A percentile compares a stretch with the other conserved stretches of the same genome.
Conservation (phyloP, 2,888 invertebrate genomes). For the Pristionchus fissidentatus region DNA sequence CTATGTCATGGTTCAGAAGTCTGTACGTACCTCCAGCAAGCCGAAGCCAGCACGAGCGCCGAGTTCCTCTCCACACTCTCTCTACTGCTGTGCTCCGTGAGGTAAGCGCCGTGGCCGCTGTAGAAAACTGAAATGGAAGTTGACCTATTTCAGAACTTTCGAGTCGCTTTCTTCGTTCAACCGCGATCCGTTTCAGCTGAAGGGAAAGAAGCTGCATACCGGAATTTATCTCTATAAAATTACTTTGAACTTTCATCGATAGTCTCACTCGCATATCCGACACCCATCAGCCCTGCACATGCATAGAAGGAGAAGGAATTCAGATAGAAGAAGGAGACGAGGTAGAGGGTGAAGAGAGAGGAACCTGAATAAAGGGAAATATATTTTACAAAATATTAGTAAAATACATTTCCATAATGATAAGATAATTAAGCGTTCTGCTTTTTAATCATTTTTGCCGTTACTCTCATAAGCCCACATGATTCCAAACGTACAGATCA, state of each 20-base stretch:
- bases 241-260: background rate
- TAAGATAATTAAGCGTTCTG: too few species aligned
- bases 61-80: conserved; percentile 7
- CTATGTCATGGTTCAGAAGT: too few species aligned
- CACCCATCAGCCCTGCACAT: background rate
- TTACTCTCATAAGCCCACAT: too few species aligned
- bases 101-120: conserved; percentile 1
- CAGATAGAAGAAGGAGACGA: background rate
- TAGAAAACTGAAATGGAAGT: background rate
- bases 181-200: too few species aligned
- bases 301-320: background rate
- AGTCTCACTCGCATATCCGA: background rate
- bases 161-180: too few species aligned
- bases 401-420: too few species aligned
- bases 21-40: background rate
- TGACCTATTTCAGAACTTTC: background rate
- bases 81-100: background rate
- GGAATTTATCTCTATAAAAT: background rate
- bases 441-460: too few species aligned
- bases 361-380: background rate
- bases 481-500: background rate
- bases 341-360: background rate
- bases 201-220: too few species aligned
- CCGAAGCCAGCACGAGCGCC: background rate
- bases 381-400: too few species aligned